These are phyloP conservation scores for Pseudanteris insignis DNA, from an alignment of 2,888 invertebrate species.

Conservation along the genomic window DNA sequence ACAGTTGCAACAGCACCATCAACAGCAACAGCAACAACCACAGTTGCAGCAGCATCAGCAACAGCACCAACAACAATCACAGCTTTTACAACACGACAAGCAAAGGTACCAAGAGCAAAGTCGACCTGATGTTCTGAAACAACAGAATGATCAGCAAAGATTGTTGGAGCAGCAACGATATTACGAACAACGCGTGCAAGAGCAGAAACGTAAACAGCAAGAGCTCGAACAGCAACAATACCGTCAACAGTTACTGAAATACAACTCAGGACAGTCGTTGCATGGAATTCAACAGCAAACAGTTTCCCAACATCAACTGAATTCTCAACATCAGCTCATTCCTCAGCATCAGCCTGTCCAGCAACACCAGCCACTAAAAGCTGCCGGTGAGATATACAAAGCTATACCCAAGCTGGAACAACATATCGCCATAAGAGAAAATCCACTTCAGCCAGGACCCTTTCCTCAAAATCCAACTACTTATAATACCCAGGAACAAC, in stretches of 20 bases:
- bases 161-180: slow-evolving; percentile 51
- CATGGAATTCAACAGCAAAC: slow-evolving; percentile 52
- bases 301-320: slow-evolving; percentile 58
- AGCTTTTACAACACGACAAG: slow-evolving; percentile 55
- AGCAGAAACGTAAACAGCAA: slow-evolving; percentile 56
- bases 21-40: slow-evolving; percentile 32
- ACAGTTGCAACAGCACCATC: slow-evolving; percentile 12
- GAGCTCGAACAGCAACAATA: slow-evolving; percentile 59
- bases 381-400: slow-evolving; percentile 79
- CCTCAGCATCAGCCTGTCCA: slow-evolving; percentile 5
- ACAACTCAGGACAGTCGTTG: slow-evolving; percentile 51
- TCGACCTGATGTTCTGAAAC: slow-evolving; percentile 48
- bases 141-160: slow-evolving; percentile 45
- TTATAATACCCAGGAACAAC: slow-evolving; percentile 51
- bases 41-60: slow-evolving; percentile 51
- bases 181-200: slow-evolving; percentile 52
- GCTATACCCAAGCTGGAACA: slow-evolving; percentile 84
- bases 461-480: slow-evolving; percentile 58
- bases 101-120: slow-evolving; percentile 49
- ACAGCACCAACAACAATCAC: slow-evolving; percentile 54
- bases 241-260: slow-evolving; percentile 63
- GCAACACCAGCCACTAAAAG: slow-evolving; percentile 62
- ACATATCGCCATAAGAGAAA: slow-evolving; percentile 68
- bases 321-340: slow-evolving; percentile 56
- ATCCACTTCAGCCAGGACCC: slow-evolving; percentile 63